These are phyloP conservation scores for Philonicus albiceps DNA, from an alignment of 2,888 invertebrate genomes.

Conservation along the genomic window DNA sequence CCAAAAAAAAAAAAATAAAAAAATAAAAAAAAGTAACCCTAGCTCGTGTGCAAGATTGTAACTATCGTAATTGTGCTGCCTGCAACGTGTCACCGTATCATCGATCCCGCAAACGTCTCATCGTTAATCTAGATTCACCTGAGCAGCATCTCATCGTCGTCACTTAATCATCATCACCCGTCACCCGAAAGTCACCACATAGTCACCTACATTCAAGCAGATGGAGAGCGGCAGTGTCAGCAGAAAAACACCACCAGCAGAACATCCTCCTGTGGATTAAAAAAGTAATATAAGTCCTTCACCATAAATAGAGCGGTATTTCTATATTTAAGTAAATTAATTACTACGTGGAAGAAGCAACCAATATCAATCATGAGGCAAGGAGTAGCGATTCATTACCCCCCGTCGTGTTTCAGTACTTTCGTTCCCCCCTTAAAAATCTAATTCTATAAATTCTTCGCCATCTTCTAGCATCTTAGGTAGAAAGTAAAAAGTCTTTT, in stretches of 20 bases:
- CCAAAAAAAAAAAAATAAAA: not conserved
- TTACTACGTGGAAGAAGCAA: conserved; percentile 1
- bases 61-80: conserved; percentile 1
- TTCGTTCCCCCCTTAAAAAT: not conserved
- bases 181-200: not conserved
- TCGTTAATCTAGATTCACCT: not conserved
- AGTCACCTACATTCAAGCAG: not conserved
- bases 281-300: conserved; percentile 26
- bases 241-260: conserved; percentile 2
- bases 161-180: not conserved
- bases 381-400: not conserved
- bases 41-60: conserved; percentile 35
- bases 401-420: not conserved
- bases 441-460: not conserved
- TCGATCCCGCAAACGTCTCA: not conserved
- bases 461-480: not conserved
- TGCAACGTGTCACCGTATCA: not conserved
- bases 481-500: not conserved
- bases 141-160: not conserved
- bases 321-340: conserved; percentile 35
- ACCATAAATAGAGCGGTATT: conserved; percentile 30
- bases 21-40: conserved; percentile 4
- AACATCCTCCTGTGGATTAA: conserved; percentile 29
- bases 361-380: conserved; percentile 20
- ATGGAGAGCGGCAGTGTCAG: not conserved